A percentile compares a stretch with the other conserved stretches of the same genome.
Evolutionary conservation across 1,140 invertebrate species (phyloP).

Genomic region (Polypedilum vanderplanki): DNA sequence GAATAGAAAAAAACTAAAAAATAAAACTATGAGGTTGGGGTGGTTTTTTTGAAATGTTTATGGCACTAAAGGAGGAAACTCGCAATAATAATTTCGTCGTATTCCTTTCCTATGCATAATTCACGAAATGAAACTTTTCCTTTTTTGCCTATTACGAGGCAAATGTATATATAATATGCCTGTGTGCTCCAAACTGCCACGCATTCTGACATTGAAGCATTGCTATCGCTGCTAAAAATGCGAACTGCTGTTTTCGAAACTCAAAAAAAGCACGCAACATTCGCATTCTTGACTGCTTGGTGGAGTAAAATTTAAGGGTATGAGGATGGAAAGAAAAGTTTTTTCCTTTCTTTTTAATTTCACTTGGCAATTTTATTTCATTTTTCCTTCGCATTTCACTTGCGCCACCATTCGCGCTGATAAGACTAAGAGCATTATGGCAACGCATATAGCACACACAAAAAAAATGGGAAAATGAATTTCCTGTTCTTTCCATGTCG

Average conservation of each 20-base stretch:
- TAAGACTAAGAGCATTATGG: neutral
- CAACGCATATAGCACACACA: neutral
- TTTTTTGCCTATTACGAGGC: neutral
- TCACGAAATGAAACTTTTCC: constrained; percentile 9
- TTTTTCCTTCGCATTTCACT: neutral
- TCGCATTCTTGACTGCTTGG: neutral
- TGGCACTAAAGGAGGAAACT: constrained; percentile 2
- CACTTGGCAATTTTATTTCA: constrained; percentile 18
- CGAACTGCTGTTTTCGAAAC: constrained; percentile 4
- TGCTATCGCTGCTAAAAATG: constrained; percentile 17
- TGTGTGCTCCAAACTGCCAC: neutral
- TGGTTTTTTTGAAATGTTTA: neutral
- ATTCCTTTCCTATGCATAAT: neutral
- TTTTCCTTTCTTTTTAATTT: constrained; percentile 20
- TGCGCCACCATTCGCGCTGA: neutral
- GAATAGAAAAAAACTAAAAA: neutral
- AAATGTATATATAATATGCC: neutral
- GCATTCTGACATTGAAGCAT: constrained; percentile 17
- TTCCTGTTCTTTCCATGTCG: constrained; percentile 16
- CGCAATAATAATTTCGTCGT: neutral
- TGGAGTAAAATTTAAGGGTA: neutral
- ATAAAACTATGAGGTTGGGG: neutral
- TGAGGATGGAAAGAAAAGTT: neutral
- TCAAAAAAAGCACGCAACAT: constrained; percentile 9
- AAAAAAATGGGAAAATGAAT: neutral